Base-by-base conservation (phyloP, 1,140 invertebrate genomes). In the Musca vetustissima region DNA sequence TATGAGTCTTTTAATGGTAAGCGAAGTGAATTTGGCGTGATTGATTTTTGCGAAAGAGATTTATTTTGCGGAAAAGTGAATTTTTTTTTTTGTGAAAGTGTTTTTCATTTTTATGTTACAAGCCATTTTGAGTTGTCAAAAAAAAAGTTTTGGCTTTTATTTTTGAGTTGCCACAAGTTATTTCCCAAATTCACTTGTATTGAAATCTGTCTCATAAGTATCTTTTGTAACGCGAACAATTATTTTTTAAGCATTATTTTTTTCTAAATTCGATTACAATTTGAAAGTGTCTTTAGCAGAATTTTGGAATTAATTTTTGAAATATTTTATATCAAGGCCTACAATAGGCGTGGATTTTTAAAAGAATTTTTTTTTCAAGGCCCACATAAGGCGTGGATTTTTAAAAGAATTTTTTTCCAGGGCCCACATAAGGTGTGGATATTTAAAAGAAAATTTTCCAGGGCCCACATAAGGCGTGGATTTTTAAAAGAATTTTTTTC, bases 181-280 rank as follows among this genome's bases (percentile, higher is more conserved):
- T 76, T 78, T 80, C 78, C 78, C 78, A 80, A 80, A 74, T 73
- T 73, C 73, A 77, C 78, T 80, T 80, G 78, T 74, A 80, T 80
- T 80, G 78, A 80, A 80, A 80, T 80, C 78, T 80, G 78, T 80
- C 78, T 80, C 78, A 78, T 80, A 80, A 80, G 78, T 80, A 80
- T 80, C 78, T 80, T 80, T 80, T 80, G 78, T 80, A 80, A 70
- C 28, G 28, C 28, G 28, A 69, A 69, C 65, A 66, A 69, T 52
- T 55, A 69, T n/a, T 61, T 36, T 64, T 48, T n/a, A 22, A 3
- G 49, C 48, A 68, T 69, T 50, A 32, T 49, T 43, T 50, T 55
- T 69, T 36, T 25, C 9, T 22, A 64, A 57, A 68, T 48, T 49
- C 32, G 66, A 55, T 67, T 32, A 43, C 25, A 47, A n/a, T n/a